These are phyloP conservation scores for Ranitomeya variabilis DNA, from an alignment of 2,113 vertebrate species.

Conservation along the genomic window DNA sequence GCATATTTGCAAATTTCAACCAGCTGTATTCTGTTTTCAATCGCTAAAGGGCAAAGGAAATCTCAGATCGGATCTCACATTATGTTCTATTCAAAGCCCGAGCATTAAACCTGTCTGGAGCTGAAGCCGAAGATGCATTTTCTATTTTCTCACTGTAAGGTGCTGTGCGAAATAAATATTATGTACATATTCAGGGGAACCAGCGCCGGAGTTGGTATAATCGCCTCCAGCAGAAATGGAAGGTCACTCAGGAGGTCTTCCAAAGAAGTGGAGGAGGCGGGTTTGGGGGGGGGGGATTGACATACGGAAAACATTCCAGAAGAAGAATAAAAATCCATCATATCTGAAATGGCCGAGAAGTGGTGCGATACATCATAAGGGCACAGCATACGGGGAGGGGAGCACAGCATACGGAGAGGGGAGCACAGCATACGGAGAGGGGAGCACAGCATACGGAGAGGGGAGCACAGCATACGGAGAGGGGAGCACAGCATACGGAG, in stretches of 20 bases:
- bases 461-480: no score
- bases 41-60: slow-evolving; percentile 41
- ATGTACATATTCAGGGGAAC: not conserved
- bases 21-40: not conserved
- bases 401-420: no score
- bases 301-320: not conserved
- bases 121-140: no score
- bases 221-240: not conserved
- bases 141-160: not conserved
- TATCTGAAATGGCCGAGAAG: not conserved
- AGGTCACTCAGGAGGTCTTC: slow-evolving; percentile 21
- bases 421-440: no score
- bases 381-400: not conserved
- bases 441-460: not conserved
- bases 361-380: not conserved
- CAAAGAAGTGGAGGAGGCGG: not conserved
- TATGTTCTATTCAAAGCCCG: not conserved
- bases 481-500: no score
- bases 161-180: slow-evolving; percentile 24
- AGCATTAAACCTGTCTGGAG: slow-evolving; percentile 1
- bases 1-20: not conserved
- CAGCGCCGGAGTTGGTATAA: not conserved
- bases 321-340: not conserved
- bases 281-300: not conserved
- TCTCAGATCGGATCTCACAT: slow-evolving; percentile 10